Base-by-base conservation (phyloP, 2,888 invertebrate genomes). In the Linnaemya tessellans region DNA sequence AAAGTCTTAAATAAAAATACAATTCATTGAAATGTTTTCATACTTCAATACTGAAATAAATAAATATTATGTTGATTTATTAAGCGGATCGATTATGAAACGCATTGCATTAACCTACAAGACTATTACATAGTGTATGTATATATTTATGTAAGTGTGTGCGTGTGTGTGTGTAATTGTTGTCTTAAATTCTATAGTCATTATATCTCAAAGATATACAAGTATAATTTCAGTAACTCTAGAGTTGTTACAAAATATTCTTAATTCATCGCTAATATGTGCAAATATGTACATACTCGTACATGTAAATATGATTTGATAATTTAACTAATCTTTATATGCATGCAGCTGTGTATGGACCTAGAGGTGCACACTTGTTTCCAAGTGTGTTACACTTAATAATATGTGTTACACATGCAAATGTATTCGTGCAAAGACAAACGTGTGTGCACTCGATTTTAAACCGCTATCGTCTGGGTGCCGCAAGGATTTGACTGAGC, bases 1-100 rank as follows among this genome's bases (percentile, higher is more conserved):
- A 62, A 35, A 22, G 49, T 8, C 54, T 35, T 79, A 62, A 51
- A 68, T 51, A 41, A 56, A 74, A 74, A 51, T 73, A 58, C 51
- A 71, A 30, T 35, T 38, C 18, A 60, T 58, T 51, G 30, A 60
- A 46, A 67, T 67, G 0, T n/a, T 25, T 64, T 64, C 10, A 22
- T 20, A 38, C 4, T 60, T 38, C 10, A 38, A 38, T 20, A 60
- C 13, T 18, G 11, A 38, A 41, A 20, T 4, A 30, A 30, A 62
- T 18, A 41, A 41, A 22, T 38, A 60, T 60, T 18, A 38, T 30
- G 30, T 10, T 13, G 15, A 30, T 30, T 56, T 22, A 30, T 56
- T 22, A 15, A 25, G 56, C 56, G 15, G 56, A 25, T 30, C 15
- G 7, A 8, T 0, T 15, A 56, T 15, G 56, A 25, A 56, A 22